Conservation (phyloP, 2,113 vertebrate genomes). For the Seriola dumerili region DNA sequence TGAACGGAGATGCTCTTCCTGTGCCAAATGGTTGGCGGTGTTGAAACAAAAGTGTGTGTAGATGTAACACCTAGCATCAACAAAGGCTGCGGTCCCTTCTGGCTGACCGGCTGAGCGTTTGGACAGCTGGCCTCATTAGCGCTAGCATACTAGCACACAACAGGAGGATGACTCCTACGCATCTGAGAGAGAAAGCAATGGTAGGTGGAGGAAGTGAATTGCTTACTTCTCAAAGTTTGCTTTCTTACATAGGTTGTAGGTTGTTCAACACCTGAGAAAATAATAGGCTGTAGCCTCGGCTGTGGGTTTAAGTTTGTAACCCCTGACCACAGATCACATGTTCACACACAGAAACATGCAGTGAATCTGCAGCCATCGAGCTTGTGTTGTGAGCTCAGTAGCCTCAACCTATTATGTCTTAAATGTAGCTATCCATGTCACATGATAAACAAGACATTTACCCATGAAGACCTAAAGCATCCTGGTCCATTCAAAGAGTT, state of each 20-base stretch:
- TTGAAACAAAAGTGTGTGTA: conserved; percentile 71
- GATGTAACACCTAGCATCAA: conserved; percentile 76
- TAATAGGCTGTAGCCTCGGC: conserved; percentile 15
- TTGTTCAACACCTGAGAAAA: conserved; percentile 64
- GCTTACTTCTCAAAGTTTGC: conserved; percentile 48
- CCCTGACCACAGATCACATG: conserved; percentile 1
- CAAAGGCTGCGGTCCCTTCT: conserved; percentile 73
- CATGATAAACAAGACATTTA: background rate
- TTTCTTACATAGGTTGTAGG: conserved; percentile 37
- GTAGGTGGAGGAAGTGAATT: conserved; percentile 63
- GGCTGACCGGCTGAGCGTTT: conserved; percentile 73
- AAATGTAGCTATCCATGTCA: background rate
- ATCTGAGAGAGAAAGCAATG: conserved; percentile 24
- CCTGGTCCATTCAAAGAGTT: background rate
- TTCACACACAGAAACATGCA: background rate
- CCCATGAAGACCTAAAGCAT: conserved; percentile 14
- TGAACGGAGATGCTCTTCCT: conserved; percentile 43
- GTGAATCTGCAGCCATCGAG: conserved; percentile 5
- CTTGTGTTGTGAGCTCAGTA: background rate
- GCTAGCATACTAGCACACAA: conserved; percentile 76
- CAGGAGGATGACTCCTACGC: conserved; percentile 78
- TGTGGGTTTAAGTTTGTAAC: conserved; percentile 6
- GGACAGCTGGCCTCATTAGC: conserved; percentile 81
- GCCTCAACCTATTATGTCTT: background rate
- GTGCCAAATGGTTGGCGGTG: conserved; percentile 75